Evolutionary conservation across 2,113 vertebrate genomes (phyloP), one percentile per base, ranked within the genome.

Genomic region (Odontophorus gujanensis): DNA sequence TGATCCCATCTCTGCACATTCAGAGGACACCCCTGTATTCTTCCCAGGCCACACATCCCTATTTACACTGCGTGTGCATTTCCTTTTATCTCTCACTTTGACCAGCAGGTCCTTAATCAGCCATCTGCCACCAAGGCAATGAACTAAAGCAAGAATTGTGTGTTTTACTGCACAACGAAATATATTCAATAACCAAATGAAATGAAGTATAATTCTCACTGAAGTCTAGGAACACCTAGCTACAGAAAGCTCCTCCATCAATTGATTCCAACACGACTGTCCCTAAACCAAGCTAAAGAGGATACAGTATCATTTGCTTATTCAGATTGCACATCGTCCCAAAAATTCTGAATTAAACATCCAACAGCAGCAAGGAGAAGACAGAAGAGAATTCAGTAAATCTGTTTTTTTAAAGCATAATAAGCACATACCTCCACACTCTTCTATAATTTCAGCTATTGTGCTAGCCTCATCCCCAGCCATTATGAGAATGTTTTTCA

Each of bases 401-500:
- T n/a, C 0, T 34, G 0, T 48, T 81, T 90, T 78, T 81, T 79
- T 5, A 19, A 62, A 84, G 88, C 40, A 12, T 34, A 57, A 5
- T 51, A 79, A 92, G 68, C 79, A 32, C 96, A 97, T 93, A 99
- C 99, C 99, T 98, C 99, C 99, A 96, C 99, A 99, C 97, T 99
- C 99, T 94, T 99, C 99, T 95, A 99, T 99, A 95, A 99, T 99
- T 97, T 99, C 99, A 38, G 99, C 98, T 92, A 99, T 99, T 91
- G 98, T 99, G 97, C 99, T 99, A 89, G 99, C 99, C 96, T 99
- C 99, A 53, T 99, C 99, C 68, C 99, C 99, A 69, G 99, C 99
- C 99, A 99, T 99, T 97, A 99, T 99, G 89, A 99, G 98, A 96
- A 99, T 99, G 84, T 99, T 99, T 97, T 99, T 99, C 86, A 99